Evolutionary conservation across 2,797 vertebrate genomes (phyloP).

Genomic region (Oreonectes daqikongensis): DNA sequence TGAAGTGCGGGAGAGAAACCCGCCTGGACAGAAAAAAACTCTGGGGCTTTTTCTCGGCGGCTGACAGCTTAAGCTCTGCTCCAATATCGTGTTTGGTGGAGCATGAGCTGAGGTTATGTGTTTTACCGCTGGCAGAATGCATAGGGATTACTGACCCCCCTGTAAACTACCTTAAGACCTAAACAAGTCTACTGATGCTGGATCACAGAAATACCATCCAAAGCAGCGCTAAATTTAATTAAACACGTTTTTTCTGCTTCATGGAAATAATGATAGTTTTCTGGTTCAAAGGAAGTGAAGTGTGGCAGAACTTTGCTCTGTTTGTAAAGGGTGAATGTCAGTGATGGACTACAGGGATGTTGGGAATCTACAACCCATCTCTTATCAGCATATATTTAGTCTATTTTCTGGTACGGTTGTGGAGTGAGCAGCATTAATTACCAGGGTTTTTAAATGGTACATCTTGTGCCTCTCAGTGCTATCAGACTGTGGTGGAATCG

Average conservation of each 20-base stretch:
- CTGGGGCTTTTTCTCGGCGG: slow-evolving; percentile 59
- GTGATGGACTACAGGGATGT: slow-evolving; percentile 14
- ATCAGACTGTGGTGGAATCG: slow-evolving; percentile 66
- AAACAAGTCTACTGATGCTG: slow-evolving; percentile 42
- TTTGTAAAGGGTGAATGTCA: slow-evolving; percentile 44
- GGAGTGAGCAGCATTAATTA: slow-evolving; percentile 67
- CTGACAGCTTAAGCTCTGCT: slow-evolving; percentile 74
- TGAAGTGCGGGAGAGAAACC: slow-evolving; percentile 58
- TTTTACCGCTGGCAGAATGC: slow-evolving; percentile 73
- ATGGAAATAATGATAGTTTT: slow-evolving; percentile 35
- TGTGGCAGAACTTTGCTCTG: slow-evolving; percentile 5
- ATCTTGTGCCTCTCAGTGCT: slow-evolving; percentile 65
- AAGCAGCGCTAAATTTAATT: slow-evolving; percentile 44
- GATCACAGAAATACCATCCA: slow-evolving; percentile 34
- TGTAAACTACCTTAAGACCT: slow-evolving; percentile 69
- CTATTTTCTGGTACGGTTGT: slow-evolving; percentile 51
- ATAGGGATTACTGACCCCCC: slow-evolving; percentile 74
- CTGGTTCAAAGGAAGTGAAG: slow-evolving; percentile 20
- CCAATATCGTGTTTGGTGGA: slow-evolving; percentile 70
- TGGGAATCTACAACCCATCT: neutral
- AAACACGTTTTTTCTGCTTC: neutral
- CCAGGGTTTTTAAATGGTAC: slow-evolving; percentile 67
- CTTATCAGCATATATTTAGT: slow-evolving; percentile 29
- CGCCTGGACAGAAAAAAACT: slow-evolving; percentile 60
- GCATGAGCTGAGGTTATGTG: slow-evolving; percentile 73